Base-by-base conservation (phyloP, 2,888 invertebrate species). In the Brenthis daphne region DNA sequence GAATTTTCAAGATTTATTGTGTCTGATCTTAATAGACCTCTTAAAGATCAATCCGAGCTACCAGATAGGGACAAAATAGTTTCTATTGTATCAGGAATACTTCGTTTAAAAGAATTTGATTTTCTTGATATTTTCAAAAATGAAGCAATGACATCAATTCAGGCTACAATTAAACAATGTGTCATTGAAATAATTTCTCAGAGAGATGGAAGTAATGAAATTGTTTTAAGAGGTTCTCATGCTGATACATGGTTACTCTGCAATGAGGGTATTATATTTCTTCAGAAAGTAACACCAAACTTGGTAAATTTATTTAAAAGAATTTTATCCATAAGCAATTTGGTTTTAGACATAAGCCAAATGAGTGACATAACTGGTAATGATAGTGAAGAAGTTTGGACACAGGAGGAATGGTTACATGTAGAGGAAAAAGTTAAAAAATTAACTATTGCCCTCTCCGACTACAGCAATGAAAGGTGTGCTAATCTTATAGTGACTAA, bases 1-100 rank as follows among this genome's bases (percentile, higher is more conserved):
- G 99, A 99, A 87, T 99, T 99, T 86, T 96, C 97, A 80, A 95
- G 97, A 77, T 97, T 98, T 85, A 96, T 98, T 64, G 97, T 98
- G 4, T 95, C 96, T 16, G 99, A 99, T 88, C 94, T 99, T 29
- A 98, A 98, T 89, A 93, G 98, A 78, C 97, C 98, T 12, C 93
- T 95, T 6, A 87, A 80, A 57, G 92, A 93, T 75, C 82, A 87
- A 1, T 91, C 90, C 71, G 94, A 94, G 67, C 94, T 96, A 72
- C 93, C 96, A 72, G 97, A 97, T 74, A 94, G 97, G 93, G 98
- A 99, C 81, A 97, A 97, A 85, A 93, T 98, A 70, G 94, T 96
- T 60, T 96, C 97, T 68, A 96, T 98, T 76, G 96, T 99, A 20
- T 96, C 98, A 82, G 99, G 99, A 2, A 94, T 99, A 82, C 91